Conservation (phyloP, 1,140 invertebrate genomes). For the Agrypnia vestita region DNA sequence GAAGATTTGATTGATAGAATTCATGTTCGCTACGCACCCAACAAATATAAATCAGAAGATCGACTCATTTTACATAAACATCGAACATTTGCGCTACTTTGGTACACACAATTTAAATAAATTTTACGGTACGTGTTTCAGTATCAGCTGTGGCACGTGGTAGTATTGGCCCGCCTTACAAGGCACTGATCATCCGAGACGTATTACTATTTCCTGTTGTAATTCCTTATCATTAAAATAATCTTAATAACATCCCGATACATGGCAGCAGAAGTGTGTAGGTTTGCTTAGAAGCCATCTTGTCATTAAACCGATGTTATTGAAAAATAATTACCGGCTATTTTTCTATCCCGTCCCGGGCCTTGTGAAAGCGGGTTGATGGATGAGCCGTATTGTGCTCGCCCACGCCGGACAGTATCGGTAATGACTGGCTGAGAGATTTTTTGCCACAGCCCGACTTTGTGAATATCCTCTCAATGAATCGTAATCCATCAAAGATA, state of each 20-base stretch:
- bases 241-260: slow-evolving; percentile 43
- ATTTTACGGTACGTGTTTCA: too few relatives aligned
- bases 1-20: too few relatives aligned
- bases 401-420: slow-evolving; percentile 51
- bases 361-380: slow-evolving; percentile 56
- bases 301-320: slow-evolving; percentile 55
- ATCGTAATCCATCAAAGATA: too few relatives aligned
- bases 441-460: slow-evolving; percentile 25
- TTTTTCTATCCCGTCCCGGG: slow-evolving; percentile 37
- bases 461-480: background rate
- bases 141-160: too few relatives aligned
- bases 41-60: too few relatives aligned
- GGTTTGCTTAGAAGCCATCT: slow-evolving; percentile 22
- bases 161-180: background rate
- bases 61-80: background rate
- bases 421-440: slow-evolving; percentile 29
- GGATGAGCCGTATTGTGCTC: slow-evolving; percentile 44
- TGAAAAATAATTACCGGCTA: slow-evolving; percentile 57
- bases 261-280: slow-evolving; percentile 26
- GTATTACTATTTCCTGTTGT: slow-evolving; percentile 27
- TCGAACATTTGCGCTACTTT: background rate
- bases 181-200: background rate
- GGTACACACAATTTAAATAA: too few relatives aligned
- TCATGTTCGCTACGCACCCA: too few relatives aligned
- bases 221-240: slow-evolving; percentile 37